Conservation (phyloP, 1,140 invertebrate species). For the Belonocnema kinseyi region DNA sequence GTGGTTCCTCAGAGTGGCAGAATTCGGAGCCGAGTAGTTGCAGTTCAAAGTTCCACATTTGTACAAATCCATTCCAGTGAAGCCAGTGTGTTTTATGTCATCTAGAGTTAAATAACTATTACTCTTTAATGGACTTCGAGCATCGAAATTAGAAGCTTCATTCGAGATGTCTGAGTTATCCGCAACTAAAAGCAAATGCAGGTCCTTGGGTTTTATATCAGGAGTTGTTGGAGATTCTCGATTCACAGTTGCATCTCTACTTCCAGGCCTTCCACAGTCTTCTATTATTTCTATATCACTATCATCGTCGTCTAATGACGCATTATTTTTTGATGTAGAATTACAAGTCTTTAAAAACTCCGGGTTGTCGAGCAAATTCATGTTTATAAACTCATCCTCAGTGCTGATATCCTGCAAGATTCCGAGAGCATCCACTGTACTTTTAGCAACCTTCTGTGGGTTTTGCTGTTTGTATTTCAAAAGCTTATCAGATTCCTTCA, state of each 20-base stretch:
- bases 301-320: constrained; percentile 51
- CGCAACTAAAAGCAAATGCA: not conserved
- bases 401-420: constrained; percentile 25
- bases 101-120: constrained; percentile 59
- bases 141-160: not conserved
- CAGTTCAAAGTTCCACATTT: constrained; percentile 75
- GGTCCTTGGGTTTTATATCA: constrained; percentile 24
- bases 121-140: not conserved
- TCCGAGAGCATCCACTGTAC: constrained; percentile 35
- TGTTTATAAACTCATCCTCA: constrained; percentile 62
- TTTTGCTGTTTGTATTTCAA: not conserved
- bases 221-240: constrained; percentile 23
- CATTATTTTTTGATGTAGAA: constrained; percentile 24
- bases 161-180: constrained; percentile 13
- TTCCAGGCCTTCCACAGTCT: constrained; percentile 43
- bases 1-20: constrained; percentile 72
- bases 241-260: constrained; percentile 21
- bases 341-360: constrained; percentile 50
- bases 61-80: constrained; percentile 72
- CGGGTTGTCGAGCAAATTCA: constrained; percentile 65
- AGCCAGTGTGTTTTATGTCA: constrained; percentile 68
- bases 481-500: not conserved
- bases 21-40: constrained; percentile 55
- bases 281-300: constrained; percentile 70
- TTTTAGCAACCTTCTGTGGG: not conserved